Base-by-base conservation (phyloP, 2,888 invertebrate species). In the Oligia latruncula region DNA sequence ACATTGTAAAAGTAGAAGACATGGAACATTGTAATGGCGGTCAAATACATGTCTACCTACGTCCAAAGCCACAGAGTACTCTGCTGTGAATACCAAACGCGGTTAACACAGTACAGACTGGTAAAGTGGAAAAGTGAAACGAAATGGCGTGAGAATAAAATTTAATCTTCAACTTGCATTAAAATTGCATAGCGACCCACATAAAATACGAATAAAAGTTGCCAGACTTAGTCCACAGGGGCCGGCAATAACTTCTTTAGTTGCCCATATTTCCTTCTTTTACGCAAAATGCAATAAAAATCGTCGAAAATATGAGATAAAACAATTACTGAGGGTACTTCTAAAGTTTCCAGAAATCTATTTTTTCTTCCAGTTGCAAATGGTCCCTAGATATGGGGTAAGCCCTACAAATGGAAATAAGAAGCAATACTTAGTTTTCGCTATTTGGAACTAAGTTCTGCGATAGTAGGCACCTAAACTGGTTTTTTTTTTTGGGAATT, bases 91-190 rank as follows among this genome's bases (percentile, higher is more conserved):
- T 82, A 82, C 46, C n/a, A 82, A 84, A 82, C n/a, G 74, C 43
- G 62, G 23, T 65, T 58, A 13, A 77, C 77, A 15, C 76, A 35
- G 64, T 55, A 66, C 58, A 15, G 35, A 20, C 49, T 13, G 9
- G 35, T 20, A 73, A 78, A 70, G 49, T 77, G 73, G 46, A 43
- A 74, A 83, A 81, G 35, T 79, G 76, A 70, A 82, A 84, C 74
- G 81, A 82, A 87, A 88, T 84, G 79, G 79, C 64, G 74, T 66
- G 72, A 74, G 29, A 80, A 82, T 78, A 72, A 82, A 90, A 91
- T 86, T 89, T 88, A 88, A 89, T 90, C 82, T 84, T 81, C 83
- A 75, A 87, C 88, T 89, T 91, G 88, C 87, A 90, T 85, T 84
- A 82, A 78, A 90, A 89, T 88, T 91, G 88, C 88, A 90, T 82